phyloP scores from a whole-genome alignment of 2,888 invertebrate genomes.

The Drosophila diplacantha region DNA sequence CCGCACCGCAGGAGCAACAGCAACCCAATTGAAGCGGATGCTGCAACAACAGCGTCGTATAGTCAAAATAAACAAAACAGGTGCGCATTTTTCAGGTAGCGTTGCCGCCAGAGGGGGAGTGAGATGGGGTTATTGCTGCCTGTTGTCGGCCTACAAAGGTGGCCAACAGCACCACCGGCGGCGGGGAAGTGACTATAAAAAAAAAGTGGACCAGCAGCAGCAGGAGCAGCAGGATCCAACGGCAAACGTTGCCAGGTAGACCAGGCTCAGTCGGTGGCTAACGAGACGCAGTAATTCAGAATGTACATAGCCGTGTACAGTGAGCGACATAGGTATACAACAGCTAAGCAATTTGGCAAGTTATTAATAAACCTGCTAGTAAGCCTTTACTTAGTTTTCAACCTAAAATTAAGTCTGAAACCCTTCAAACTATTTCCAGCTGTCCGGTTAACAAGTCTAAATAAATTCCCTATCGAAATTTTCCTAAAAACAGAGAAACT shows the following conservation, averaged over 20 bases:
- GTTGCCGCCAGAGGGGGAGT: constrained; percentile 5
- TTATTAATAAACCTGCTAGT: neutral
- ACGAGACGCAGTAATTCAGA: constrained; percentile 57
- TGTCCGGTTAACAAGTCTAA: constrained; percentile 6
- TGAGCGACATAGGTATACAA: neutral
- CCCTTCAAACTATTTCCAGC: neutral
- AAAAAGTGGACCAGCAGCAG: constrained; percentile 17
- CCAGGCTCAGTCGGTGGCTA: constrained; percentile 45
- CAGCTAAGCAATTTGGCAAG: neutral
- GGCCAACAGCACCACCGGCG: constrained; percentile 5
- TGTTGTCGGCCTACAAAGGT: constrained; percentile 54
- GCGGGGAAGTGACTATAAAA: constrained; percentile 46
- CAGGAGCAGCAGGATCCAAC: constrained; percentile 6
- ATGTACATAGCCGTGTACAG: constrained; percentile 28
- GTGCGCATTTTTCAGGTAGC: constrained; percentile 59
- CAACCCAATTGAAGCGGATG: constrained; percentile 33
- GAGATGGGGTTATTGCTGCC: constrained; percentile 48
- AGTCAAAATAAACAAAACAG: constrained; percentile 69
- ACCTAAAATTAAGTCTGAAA: neutral
- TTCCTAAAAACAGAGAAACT: neutral
- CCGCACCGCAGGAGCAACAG: constrained; percentile 28
- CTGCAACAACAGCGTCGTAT: constrained; percentile 24
- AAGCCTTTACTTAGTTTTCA: neutral
- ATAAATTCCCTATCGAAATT: constrained; percentile 45
- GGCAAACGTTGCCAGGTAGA: constrained; percentile 29